Base-by-base conservation (phyloP, 2,113 vertebrate species). In the Neoarius graeffei region DNA sequence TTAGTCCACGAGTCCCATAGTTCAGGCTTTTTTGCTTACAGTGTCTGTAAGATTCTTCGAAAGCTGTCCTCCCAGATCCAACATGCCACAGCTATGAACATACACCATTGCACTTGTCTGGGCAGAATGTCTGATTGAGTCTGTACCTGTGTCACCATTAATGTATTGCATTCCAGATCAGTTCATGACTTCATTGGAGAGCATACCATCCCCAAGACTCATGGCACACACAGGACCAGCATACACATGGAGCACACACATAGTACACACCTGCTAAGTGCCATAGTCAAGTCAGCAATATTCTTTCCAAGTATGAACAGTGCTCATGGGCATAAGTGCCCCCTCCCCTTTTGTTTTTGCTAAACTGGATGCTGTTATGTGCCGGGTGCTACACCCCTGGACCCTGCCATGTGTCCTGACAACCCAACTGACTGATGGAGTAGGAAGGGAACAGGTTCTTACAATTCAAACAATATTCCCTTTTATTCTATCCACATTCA, bases 321-420 rank as follows among this genome's bases (percentile, higher is more conserved):
- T 89, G 81, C 79, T 87, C 89, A 27, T 86, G 88, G 92, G 91
- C 90, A 91, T 92, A 94, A 93, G 92, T 92, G 91, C 30, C 92
- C 93, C 92, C 93, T 94, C 91, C 92, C 93, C 88, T 85, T 94
- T 94, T 94, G 91, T 94, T 95, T 94, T 94, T 93, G 93, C 92
- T 93, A 91, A 94, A 94, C 94, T 93, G 91, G 93, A 92, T 93
- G 91, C 91, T 91, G 90, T 86, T 86, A 89, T 88, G 87, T 85
- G 88, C 74, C 4, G 79, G 19, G 62, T 85, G 83, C 66, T 82
- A 81, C 52, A 73, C 85, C 13, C 25, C 57, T 20, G 52, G 79
- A 89, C 81, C 50, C 60, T 19, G 91, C 90, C 48, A 30, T 89
- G 52, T 88, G 89, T 83, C 66, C 85, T 80, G 64, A 91, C 91